A percentile compares a stretch with the other conserved stretches of the same genome.
Conservation (phyloP, 2,797 vertebrate species). For the Sebastes nivosus region DNA sequence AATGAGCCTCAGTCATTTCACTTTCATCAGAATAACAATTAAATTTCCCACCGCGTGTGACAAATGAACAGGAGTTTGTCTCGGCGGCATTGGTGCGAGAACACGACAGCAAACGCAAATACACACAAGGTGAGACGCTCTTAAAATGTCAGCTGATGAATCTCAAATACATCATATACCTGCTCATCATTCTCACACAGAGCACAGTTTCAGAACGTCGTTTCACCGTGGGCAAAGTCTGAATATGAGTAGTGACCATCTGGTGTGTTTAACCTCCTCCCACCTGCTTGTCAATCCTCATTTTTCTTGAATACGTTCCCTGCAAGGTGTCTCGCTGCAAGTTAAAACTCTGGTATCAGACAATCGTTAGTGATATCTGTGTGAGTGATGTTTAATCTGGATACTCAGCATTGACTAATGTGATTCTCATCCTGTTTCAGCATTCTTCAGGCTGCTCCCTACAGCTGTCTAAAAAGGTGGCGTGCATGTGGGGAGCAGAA, state of each 20-base stretch:
- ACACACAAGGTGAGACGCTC: neutral
- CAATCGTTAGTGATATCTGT: neutral
- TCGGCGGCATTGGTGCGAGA: neutral
- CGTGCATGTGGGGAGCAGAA: neutral
- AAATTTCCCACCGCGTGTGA: neutral
- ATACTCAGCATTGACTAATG: neutral
- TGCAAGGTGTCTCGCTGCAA: neutral
- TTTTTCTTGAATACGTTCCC: neutral
- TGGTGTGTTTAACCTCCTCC: constrained; percentile 10
- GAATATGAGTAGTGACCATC: constrained; percentile 31
- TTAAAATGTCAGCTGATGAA: neutral
- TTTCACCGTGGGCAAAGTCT: neutral
- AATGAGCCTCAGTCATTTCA: constrained; percentile 12
- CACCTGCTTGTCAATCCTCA: constrained; percentile 4
- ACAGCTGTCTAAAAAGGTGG: neutral
- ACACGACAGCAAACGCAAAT: neutral
- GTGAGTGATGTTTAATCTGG: neutral
- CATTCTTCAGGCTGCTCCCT: too few species aligned
- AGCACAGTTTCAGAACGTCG: neutral
- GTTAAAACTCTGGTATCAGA: neutral
- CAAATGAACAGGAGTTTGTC: constrained; percentile 9
- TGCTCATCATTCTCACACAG: neutral
- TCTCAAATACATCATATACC: neutral
- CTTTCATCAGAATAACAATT: constrained; percentile 9
- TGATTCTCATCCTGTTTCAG: neutral